These are phyloP conservation scores for Lonchura striata DNA, from an alignment of 2,113 vertebrate species.

Conservation along the genomic window DNA sequence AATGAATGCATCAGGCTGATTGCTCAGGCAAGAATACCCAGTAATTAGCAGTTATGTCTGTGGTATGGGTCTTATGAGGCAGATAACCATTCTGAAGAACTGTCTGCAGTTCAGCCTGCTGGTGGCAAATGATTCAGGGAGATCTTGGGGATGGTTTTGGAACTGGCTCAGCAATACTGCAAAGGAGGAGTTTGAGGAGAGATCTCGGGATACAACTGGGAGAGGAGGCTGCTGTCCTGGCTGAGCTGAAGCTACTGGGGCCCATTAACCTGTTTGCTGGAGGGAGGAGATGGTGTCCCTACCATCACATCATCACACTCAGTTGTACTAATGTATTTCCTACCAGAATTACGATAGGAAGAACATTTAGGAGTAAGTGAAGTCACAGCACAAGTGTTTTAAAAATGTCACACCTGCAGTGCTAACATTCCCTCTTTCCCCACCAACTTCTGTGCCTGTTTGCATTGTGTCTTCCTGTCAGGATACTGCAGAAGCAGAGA, in stretches of 20 bases:
- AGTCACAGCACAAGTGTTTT: background rate
- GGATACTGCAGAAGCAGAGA: background rate
- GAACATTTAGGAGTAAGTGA: background rate
- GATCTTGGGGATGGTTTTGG: background rate
- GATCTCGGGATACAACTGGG: background rate
- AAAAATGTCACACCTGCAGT: background rate
- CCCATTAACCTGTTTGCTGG: background rate
- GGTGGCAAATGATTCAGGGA: background rate
- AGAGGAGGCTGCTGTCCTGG: background rate
- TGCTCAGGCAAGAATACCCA: constrained; percentile 31
- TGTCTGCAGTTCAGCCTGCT: background rate
- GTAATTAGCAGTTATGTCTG: constrained; percentile 31
- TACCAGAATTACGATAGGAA: background rate
- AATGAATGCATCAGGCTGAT: constrained; percentile 29
- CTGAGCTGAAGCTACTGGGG: background rate
- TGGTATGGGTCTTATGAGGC: constrained; percentile 1
- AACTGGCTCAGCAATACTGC: background rate
- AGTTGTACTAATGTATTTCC: background rate
- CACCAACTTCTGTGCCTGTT: background rate
- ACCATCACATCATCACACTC: background rate
- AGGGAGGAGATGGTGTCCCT: background rate
- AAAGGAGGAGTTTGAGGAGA: background rate
- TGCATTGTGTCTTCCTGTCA: background rate
- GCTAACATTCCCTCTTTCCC: background rate
- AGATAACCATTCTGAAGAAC: constrained; percentile 10